Base-by-base conservation (phyloP, 1,140 invertebrate genomes). In the Galendromus occidentalis region DNA sequence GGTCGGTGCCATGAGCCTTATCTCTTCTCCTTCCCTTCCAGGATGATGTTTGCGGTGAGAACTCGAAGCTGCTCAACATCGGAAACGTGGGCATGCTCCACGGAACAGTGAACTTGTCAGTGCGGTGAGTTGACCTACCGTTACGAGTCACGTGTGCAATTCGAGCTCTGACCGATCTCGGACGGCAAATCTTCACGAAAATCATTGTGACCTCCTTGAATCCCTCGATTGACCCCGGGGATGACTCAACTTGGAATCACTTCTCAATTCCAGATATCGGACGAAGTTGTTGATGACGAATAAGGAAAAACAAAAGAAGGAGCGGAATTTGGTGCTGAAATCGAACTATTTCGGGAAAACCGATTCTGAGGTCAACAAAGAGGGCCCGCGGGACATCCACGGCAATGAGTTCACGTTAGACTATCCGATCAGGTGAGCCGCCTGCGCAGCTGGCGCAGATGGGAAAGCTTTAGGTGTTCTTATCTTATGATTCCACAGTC, bases 231-330 rank as follows among this genome's bases (percentile, higher is more conserved):
- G 33, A 9, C 9, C 33, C 33, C 6, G 51, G 51, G 22, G 14
- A 33, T 14, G 14, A n/a, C 25, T 20, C 25, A 59, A 59, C 25
- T 17, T 17, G 18, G 4, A 14, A 22, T 4, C 4, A 47, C 45
- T 18, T 25, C 45, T 25, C 14, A 17, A 20, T 59, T 59, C 12
- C 20, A 59, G 51, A 9, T 59, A 59, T 9, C 51, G 51, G 17
- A 59, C 51, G 51, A 59, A 59, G 51, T 22, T 59, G 51, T 29
- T 59, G 12, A 33, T 59, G 22, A 59, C 51, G 14, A 59, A 59
- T 22, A 59, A 59, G 20, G 51, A 59, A 22, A 59, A 25, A 22
- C 14, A 59, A 33, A 29, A 25, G 33, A 59, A 25, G 17, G 51
- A 59, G 9, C 33, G 33, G 4, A 59, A 29, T 14, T 22, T 33